These are phyloP conservation scores for Desmodus rotundus DNA, from an alignment of 2,113 vertebrate genomes.

Conservation along the genomic window DNA sequence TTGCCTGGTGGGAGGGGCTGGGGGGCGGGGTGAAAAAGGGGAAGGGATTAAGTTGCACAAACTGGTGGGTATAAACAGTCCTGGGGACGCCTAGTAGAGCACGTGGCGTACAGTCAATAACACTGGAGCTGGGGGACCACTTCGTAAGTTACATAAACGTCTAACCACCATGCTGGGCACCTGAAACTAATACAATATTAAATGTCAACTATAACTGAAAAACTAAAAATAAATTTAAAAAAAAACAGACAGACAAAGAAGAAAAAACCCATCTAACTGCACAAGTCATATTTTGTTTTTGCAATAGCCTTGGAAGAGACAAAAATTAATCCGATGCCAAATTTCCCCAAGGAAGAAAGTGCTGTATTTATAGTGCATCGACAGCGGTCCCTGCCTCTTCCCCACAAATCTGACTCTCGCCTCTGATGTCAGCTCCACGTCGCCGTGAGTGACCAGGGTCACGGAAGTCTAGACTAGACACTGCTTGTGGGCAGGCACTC, in stretches of 20 bases:
- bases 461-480: conserved; percentile 50
- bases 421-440: background rate
- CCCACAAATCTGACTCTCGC: background rate
- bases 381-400: background rate
- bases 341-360: background rate
- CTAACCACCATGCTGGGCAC: background rate
- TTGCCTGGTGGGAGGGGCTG: background rate
- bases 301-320: background rate
- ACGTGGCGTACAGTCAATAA: background rate
- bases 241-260: background rate
- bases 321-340: background rate
- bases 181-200: background rate
- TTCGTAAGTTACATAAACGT: background rate
- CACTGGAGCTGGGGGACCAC: background rate
- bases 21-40: background rate
- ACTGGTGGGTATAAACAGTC: no score
- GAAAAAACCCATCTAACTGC: background rate
- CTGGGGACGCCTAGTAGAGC: no score
- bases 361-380: fast-evolving
- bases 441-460: background rate
- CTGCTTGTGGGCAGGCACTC: background rate
- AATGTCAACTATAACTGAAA: background rate
- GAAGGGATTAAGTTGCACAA: background rate
- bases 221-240: background rate
- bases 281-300: background rate